Evolutionary conservation across 2,797 vertebrate genomes (phyloP).

Genomic region (Amblyopsis hoosieri): DNA sequence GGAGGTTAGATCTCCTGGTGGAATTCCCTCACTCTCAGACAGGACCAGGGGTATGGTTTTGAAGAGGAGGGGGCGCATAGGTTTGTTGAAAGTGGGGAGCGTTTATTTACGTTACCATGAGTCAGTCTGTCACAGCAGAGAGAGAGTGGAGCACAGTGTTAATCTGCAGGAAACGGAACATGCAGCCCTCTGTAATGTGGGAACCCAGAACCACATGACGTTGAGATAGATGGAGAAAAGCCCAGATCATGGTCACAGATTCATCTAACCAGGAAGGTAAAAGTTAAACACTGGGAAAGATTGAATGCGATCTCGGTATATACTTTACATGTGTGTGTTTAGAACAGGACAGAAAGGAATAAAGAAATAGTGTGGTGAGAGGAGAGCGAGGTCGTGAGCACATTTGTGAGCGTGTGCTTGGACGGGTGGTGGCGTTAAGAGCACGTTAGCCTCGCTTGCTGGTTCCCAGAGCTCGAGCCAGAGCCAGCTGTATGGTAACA

Average conservation of each 20-base stretch:
- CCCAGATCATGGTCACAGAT: constrained; percentile 66
- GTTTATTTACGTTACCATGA: constrained; percentile 79
- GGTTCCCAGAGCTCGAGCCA: constrained; percentile 77
- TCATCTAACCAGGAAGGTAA: constrained; percentile 62
- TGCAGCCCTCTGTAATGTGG: constrained; percentile 77
- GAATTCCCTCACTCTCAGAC: constrained; percentile 73
- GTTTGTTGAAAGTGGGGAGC: constrained; percentile 72
- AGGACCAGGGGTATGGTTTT: constrained; percentile 49
- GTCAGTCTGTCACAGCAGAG: constrained; percentile 72
- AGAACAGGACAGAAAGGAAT: background rate
- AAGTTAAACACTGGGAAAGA: constrained; percentile 35
- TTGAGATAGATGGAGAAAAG: constrained; percentile 61
- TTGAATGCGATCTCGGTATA: constrained; percentile 14
- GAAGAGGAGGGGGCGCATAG: constrained; percentile 41
- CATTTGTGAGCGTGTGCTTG: constrained; percentile 24
- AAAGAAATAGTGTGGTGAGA: background rate
- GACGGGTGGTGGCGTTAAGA: constrained; percentile 59
- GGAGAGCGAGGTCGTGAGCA: background rate
- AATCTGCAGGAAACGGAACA: constrained; percentile 80
- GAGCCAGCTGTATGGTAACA: constrained; percentile 75
- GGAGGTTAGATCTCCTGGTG: constrained; percentile 67
- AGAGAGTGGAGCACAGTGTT: constrained; percentile 59
- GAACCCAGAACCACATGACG: constrained; percentile 72
- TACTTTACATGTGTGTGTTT: constrained; percentile 11
- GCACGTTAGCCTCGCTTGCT: constrained; percentile 58